Evolutionary conservation across 2,797 vertebrate species (phyloP).

Genomic region (Cyclura pinguis): DNA sequence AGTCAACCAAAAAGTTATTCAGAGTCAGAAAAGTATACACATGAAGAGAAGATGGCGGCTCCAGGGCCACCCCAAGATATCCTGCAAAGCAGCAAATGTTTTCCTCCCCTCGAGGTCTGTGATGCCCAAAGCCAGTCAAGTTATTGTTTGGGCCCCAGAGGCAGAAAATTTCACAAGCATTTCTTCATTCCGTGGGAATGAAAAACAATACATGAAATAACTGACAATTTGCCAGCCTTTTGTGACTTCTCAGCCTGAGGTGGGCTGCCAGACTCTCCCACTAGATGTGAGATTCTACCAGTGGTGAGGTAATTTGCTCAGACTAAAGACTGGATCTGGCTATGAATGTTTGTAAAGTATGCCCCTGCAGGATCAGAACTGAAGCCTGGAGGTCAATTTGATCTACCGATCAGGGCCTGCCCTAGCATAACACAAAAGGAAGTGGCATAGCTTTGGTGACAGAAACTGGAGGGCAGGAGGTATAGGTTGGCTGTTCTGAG

Average conservation of each 20-base stretch:
- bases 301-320: neutral
- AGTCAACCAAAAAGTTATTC: neutral
- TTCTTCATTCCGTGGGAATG: neutral
- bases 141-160: neutral
- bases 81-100: neutral
- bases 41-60: neutral
- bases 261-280: neutral
- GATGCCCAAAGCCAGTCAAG: neutral
- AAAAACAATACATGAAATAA: neutral
- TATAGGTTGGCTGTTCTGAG: neutral
- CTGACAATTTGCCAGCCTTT: neutral
- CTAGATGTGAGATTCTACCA: neutral
- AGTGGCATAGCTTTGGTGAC: too few relatives aligned
- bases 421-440: too few relatives aligned
- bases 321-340: neutral
- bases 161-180: neutral
- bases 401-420: too few relatives aligned
- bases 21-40: neutral
- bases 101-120: neutral
- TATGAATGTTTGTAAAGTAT: constrained; percentile 4
- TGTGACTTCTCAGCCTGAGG: neutral
- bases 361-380: neutral
- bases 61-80: neutral
- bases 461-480: too few relatives aligned
- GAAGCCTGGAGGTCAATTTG: neutral